These are phyloP conservation scores for Murina feae DNA, from an alignment of 2,113 vertebrate genomes.

Conservation along the genomic window DNA sequence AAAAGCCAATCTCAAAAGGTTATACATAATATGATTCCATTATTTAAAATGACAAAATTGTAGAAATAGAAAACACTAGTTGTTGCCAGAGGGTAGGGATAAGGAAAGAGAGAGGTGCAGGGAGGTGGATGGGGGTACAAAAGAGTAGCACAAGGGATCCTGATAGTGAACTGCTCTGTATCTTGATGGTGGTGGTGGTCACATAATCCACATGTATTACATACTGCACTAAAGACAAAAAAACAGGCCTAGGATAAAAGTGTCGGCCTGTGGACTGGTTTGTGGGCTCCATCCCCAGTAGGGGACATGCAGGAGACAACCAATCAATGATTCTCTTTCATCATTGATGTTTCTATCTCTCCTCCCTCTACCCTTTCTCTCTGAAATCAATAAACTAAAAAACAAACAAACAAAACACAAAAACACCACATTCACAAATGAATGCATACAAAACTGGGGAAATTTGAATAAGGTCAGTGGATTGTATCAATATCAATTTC, in stretches of 20 bases:
- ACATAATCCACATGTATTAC: not conserved
- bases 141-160: not conserved
- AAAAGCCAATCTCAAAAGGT: not conserved
- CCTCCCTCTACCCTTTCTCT: no score
- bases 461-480: not conserved
- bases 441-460: not conserved
- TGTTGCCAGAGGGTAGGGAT: not conserved
- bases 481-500: not conserved
- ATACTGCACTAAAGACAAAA: not conserved
- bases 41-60: not conserved
- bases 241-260: no score
- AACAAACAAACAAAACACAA: not conserved
- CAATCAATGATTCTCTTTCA: no score
- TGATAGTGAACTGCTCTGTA: not conserved
- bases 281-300: no score
- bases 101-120: no score
- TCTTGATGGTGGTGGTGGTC: not conserved
- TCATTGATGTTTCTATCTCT: no score
- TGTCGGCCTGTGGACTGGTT: no score
- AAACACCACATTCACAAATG: not conserved
- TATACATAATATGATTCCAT: not conserved
- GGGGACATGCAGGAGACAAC: no score
- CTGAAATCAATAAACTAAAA: no score
- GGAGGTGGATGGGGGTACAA: not conserved
- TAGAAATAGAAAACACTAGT: not conserved